Conservation (phyloP, 1,140 invertebrate genomes). For the Drosophila orena region DNA sequence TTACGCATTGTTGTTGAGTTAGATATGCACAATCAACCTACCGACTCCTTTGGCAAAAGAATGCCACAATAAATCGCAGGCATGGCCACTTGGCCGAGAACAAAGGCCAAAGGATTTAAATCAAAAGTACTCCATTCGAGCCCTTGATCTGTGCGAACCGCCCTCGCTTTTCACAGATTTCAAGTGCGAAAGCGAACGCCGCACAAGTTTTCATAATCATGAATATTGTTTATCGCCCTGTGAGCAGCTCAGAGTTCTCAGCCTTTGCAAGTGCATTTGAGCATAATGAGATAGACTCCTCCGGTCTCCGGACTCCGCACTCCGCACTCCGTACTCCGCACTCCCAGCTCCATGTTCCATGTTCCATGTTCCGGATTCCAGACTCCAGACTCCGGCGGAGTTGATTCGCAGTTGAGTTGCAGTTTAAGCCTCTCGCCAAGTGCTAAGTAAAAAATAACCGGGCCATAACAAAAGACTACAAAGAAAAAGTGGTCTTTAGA, state of each 20-base stretch:
- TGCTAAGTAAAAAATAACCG: constrained; percentile 53
- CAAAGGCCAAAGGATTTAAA: constrained; percentile 18
- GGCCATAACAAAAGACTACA: constrained; percentile 28
- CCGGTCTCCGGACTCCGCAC: too few relatives aligned
- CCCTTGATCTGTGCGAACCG: constrained; percentile 24
- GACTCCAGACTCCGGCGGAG: constrained; percentile 6
- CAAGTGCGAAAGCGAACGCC: constrained; percentile 42
- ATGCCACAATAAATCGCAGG: neutral
- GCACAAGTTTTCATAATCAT: constrained; percentile 59
- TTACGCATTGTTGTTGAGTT: neutral
- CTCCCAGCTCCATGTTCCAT: neutral
- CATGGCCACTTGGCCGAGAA: neutral
- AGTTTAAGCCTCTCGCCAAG: constrained; percentile 37
- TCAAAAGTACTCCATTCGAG: constrained; percentile 8
- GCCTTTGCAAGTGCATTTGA: constrained; percentile 48
- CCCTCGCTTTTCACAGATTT: constrained; percentile 34
- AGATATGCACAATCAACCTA: neutral
- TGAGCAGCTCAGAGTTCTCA: constrained; percentile 34
- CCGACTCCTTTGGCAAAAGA: neutral
- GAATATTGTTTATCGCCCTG: constrained; percentile 60
- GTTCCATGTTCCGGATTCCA: neutral
- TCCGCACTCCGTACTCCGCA: too few relatives aligned
- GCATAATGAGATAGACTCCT: constrained; percentile 54
- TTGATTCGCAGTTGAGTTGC: constrained; percentile 22
- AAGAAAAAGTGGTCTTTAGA: constrained; percentile 11